Percentiles rank a stretch among this genome's conserved stretches.
These are phyloP conservation scores for Dysmachus trigonus DNA, from an alignment of 2,888 invertebrate species.

Conservation along the genomic window DNA sequence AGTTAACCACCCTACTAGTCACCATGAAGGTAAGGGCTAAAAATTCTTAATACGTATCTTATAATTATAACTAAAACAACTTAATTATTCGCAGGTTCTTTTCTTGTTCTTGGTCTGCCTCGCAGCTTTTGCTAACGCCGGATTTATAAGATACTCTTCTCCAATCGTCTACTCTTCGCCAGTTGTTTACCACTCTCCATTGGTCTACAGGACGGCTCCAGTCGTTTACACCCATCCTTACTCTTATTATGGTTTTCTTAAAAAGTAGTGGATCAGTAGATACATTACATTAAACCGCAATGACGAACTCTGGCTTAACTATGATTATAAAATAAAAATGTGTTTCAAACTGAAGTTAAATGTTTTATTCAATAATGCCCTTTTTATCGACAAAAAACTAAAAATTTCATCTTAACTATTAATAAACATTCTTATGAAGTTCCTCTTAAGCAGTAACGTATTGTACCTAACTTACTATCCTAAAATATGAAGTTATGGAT, in stretches of 20 bases:
- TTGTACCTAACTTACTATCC: no score
- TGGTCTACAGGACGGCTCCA: not conserved
- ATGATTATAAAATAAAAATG: not conserved
- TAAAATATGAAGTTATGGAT: no score
- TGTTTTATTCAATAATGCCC: not conserved
- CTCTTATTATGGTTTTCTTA: not conserved
- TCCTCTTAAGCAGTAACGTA: no score
- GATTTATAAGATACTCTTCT: not conserved
- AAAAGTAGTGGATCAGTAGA: not conserved
- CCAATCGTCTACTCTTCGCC: not conserved
- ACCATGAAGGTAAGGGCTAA: not conserved
- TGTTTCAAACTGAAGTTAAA: not conserved
- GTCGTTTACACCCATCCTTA: not conserved
- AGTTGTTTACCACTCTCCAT: not conserved
- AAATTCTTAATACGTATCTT: not conserved
- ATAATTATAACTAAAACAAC: no score
- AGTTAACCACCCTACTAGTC: not conserved
- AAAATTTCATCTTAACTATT: no score
- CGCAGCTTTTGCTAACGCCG: not conserved
- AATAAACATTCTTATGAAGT: no score
- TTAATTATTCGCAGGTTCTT: not conserved
- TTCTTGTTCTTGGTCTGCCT: not conserved
- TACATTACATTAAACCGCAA: not conserved
- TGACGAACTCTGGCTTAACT: not conserved
- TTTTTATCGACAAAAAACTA: no score